A percentile compares a stretch with the other conserved stretches of the same genome.
These are phyloP conservation scores for Tenualosa ilisha DNA, from an alignment of 2,797 vertebrate species.

Conservation along the genomic window DNA sequence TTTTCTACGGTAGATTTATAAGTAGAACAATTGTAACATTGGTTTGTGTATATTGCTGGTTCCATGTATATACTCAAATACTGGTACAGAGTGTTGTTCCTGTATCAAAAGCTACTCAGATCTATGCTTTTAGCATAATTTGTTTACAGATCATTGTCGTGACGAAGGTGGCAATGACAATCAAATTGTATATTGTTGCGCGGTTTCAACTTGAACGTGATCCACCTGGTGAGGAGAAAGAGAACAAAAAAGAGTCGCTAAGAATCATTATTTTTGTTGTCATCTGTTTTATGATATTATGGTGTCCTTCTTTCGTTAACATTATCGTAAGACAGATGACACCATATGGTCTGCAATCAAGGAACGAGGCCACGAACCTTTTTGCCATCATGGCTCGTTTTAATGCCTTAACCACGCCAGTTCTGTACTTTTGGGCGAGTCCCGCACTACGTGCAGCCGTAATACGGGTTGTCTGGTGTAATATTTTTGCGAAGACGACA, in stretches of 20 bases:
- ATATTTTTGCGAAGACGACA: conserved; percentile 38
- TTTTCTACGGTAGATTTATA: conserved; percentile 74
- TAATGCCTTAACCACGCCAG: conserved; percentile 61
- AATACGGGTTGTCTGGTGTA: conserved; percentile 55
- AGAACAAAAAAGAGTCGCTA: conserved; percentile 76
- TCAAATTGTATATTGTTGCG: conserved; percentile 77
- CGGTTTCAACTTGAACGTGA: conserved; percentile 73
- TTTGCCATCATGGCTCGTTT: conserved; percentile 65
- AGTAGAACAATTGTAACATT: conserved; percentile 60
- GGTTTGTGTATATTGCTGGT: conserved; percentile 73
- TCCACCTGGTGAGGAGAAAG: conserved; percentile 65
- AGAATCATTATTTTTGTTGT: conserved; percentile 79
- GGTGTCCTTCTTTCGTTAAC: conserved; percentile 67
- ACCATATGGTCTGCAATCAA: conserved; percentile 49
- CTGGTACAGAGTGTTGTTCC: conserved; percentile 72
- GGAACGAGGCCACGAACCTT: conserved; percentile 63
- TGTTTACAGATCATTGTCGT: conserved; percentile 73
- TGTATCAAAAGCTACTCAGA: conserved; percentile 69
- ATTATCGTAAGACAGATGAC: conserved; percentile 51
- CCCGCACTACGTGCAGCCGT: conserved; percentile 59
- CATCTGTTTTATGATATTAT: conserved; percentile 73
- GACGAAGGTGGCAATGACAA: conserved; percentile 73
- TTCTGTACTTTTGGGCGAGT: conserved; percentile 67
- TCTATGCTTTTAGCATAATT: conserved; percentile 75
- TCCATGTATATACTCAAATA: conserved; percentile 73